A percentile compares a stretch with the other conserved stretches of the same genome.
Evolutionary conservation across 2,797 vertebrate species (phyloP).

Genomic region (Betta splendens): DNA sequence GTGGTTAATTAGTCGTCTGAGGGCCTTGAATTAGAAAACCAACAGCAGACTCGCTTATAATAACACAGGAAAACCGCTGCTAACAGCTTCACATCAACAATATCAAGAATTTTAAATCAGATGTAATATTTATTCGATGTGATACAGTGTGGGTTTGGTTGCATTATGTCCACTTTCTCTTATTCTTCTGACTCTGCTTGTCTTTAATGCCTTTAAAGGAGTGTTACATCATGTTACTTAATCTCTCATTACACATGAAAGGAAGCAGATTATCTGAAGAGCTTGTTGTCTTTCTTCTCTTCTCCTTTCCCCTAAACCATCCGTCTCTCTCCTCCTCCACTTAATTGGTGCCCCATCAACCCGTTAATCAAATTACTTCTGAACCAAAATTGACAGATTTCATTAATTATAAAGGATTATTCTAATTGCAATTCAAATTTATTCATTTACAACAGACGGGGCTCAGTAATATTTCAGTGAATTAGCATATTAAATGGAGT

Average conservation of each 20-base stretch:
- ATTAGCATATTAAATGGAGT: conserved; percentile 99
- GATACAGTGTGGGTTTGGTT: conserved; percentile 2
- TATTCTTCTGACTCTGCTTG: conserved; percentile 19
- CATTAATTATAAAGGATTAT: conserved; percentile 99
- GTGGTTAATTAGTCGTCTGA: conserved; percentile 93
- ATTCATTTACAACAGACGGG: conserved; percentile 99
- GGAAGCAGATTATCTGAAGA: conserved; percentile 81
- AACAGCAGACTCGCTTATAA: conserved; percentile 86
- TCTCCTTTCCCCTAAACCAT: conserved; percentile 72
- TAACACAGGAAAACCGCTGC: conserved; percentile 38
- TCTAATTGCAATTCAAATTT: conserved; percentile 99
- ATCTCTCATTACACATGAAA: conserved; percentile 82
- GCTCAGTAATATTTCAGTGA: conserved; percentile 99
- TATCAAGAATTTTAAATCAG: neutral
- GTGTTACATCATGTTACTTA: conserved; percentile 86
- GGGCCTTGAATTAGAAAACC: conserved; percentile 90
- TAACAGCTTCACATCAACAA: neutral
- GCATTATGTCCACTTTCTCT: conserved; percentile 17
- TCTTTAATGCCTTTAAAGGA: conserved; percentile 78
- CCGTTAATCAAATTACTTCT: conserved; percentile 99
- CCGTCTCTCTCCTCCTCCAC: conserved; percentile 53
- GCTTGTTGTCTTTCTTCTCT: conserved; percentile 75
- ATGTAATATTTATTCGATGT: conserved; percentile 8
- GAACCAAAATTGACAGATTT: conserved; percentile 99
- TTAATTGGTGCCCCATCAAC: conserved; percentile 95